Conservation (phyloP, 2,888 invertebrate genomes). For the Sisyra terminalis region DNA sequence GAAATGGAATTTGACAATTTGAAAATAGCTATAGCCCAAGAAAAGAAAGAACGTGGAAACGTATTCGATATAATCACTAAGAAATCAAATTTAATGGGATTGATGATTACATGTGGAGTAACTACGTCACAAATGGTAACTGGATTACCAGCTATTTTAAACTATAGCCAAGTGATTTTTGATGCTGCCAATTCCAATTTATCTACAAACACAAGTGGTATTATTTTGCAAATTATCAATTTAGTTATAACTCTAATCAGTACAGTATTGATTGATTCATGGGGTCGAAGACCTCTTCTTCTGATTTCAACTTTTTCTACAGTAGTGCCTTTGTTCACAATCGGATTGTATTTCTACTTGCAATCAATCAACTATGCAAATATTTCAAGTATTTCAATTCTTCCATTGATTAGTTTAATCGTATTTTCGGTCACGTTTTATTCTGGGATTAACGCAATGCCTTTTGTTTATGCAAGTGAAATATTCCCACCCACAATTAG, state of each 20-base stretch:
- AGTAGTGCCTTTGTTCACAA: not conserved
- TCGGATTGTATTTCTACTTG: not conserved
- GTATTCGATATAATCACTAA: conserved; percentile 28
- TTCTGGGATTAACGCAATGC: too few relatives aligned
- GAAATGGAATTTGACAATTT: conserved; percentile 18
- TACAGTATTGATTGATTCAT: not conserved
- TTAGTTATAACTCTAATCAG: not conserved
- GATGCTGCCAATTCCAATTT: not conserved
- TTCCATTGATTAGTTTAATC: not conserved
- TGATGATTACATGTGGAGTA: not conserved
- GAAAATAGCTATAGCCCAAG: conserved; percentile 22
- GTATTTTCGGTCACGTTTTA: not conserved
- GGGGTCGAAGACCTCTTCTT: not conserved
- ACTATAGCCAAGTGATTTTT: not conserved
- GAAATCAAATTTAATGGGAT: too few relatives aligned
- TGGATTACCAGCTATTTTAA: not conserved
- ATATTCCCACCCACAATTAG: conserved; percentile 29
- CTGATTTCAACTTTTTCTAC: not conserved
- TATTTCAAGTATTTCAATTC: not conserved
- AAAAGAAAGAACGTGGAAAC: conserved; percentile 31
- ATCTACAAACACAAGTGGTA: not conserved
- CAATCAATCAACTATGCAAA: not conserved
- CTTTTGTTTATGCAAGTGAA: conserved; percentile 17
- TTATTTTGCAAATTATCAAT: not conserved
- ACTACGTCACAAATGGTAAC: not conserved